Conservation (phyloP, 1,140 invertebrate species). For the Diabrotica undecimpunctata region DNA sequence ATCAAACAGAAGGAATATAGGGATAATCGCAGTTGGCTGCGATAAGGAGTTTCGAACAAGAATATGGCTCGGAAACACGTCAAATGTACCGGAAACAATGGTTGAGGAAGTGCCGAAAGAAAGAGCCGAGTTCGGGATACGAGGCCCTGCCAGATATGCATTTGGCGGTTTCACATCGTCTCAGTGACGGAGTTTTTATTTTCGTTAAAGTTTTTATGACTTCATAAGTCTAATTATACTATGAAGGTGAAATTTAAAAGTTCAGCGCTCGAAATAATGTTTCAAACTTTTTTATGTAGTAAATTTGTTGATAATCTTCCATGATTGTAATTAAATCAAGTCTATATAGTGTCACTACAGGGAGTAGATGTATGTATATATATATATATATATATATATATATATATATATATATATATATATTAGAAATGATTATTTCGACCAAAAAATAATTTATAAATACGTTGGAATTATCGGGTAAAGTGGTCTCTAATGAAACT, state of each 20-base stretch:
- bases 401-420: no score
- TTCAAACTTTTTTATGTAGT: background rate
- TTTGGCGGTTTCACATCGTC: background rate
- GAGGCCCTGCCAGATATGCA: slow-evolving; percentile 13
- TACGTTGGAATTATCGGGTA: no score
- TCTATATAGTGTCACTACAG: no score
- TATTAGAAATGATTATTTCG: no score
- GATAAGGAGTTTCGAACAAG: slow-evolving; percentile 36
- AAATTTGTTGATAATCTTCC: background rate
- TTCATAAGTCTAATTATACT: background rate
- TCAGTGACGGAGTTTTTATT: background rate
- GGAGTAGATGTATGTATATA: no score
- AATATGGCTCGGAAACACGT: slow-evolving; percentile 40
- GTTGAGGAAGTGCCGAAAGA: slow-evolving; percentile 32
- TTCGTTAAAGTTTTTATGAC: background rate
- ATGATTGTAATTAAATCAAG: background rate
- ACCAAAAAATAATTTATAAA: no score
- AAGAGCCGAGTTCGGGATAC: slow-evolving; percentile 1
- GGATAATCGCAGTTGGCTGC: slow-evolving; percentile 37
- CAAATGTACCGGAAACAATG: slow-evolving; percentile 40
- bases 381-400: no score
- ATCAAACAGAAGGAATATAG: slow-evolving; percentile 26
- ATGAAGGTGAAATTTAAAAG: background rate
- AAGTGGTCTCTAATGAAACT: no score
- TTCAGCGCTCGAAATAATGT: background rate